These are phyloP conservation scores for Pleuronectes platessa DNA, from an alignment of 2,113 vertebrate species.

Conservation along the genomic window DNA sequence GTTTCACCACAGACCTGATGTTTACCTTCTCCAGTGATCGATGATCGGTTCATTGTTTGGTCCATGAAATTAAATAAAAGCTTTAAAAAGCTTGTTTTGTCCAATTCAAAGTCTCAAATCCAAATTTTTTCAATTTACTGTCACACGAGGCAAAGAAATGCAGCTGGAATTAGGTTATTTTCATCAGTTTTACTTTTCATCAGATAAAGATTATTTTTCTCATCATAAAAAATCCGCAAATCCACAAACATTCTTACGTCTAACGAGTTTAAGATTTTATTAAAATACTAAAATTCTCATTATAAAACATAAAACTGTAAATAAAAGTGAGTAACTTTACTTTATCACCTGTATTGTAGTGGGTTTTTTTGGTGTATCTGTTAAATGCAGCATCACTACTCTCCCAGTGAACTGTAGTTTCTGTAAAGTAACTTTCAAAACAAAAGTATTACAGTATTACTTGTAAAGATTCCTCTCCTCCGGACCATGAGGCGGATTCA, in stretches of 20 bases:
- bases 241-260: no score
- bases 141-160: neutral
- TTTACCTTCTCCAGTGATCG: neutral
- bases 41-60: no score
- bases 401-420: neutral
- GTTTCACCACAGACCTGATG: no score
- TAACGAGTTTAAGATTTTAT: no score
- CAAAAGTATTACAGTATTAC: neutral
- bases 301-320: no score
- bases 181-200: no score
- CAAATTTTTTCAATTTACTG: neutral
- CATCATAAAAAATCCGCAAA: no score
- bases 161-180: neutral
- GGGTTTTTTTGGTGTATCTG: no score
- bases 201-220: neutral
- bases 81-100: neutral
- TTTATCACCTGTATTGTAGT: no score
- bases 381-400: neutral
- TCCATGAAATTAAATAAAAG: no score
- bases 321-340: neutral
- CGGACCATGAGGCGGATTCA: slow-evolving; percentile 17
- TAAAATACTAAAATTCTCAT: no score
- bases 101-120: neutral
- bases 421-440: slow-evolving; percentile 7
- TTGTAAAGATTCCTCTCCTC: neutral